Base-by-base conservation (phyloP, 1,140 invertebrate genomes). In the Bombus difficillimus region DNA sequence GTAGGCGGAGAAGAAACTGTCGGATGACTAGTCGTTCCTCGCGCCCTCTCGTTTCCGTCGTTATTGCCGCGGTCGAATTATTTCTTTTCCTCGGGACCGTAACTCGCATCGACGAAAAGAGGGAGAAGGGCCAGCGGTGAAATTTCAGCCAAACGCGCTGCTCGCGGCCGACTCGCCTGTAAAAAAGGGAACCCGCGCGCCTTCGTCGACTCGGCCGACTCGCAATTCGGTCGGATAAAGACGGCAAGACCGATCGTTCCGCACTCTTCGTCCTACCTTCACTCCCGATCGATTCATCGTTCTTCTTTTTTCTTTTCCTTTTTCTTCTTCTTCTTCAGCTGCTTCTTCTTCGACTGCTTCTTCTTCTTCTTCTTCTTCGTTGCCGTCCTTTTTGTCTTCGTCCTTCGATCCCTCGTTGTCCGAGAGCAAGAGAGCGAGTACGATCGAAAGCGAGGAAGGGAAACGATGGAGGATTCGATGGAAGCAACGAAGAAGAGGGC, bases 141-240 rank as follows among this genome's bases (percentile, higher is more conserved):
- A 93, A 94, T 93, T 94, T 93, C 92, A 94, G 92, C 91, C 93
- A 92, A 89, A 89, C 81, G 81, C 81, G 81, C 81, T 86, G 81
- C 74, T 88, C 89, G 84, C 81, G 86, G 86, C 82, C 83, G 88
- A 85, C 85, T 88, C 82, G 87, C 74, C 83, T 86, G 88, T 90
- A 92, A 92, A 92, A 92, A 92, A 91, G 85, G 82, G 69, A 88
- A 85, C 73, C 88, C 80, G 83, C 86, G 86, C 86, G 87, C 81
- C 81, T 84, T 77, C 72, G 76, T 57, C 32, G 79, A 77, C 59
- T 73, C 74, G 75, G 82, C 59, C 82, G 74, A 69, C 75, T 90
- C 90, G 90, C 88, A 89, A 87, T 88, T 53, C 47, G 47, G 88
- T 91, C 87, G 88, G 86, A 92, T 92, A 91, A 92, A 92, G 90